A percentile compares a stretch with the other conserved stretches of the same genome.
Conservation (phyloP, 2,888 invertebrate species). For the Diloba caeruleocephala region DNA sequence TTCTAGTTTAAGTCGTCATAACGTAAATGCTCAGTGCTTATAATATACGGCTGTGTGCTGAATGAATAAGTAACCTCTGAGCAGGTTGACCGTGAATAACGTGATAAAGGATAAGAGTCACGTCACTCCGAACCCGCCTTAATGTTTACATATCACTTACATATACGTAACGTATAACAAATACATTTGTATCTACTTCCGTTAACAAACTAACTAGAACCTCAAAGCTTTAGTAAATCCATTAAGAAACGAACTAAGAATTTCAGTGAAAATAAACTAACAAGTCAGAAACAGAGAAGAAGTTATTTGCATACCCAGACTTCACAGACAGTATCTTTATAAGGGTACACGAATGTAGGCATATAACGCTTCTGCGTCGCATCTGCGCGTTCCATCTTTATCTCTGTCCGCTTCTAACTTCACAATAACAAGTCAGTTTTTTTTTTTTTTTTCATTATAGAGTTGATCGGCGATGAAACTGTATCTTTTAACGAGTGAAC, state of each 20-base stretch:
- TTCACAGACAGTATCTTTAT: neutral
- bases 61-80: neutral
- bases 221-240: neutral
- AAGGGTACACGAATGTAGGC: neutral
- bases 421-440: constrained; percentile 26
- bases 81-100: neutral
- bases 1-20: neutral
- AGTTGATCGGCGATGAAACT: constrained; percentile 22
- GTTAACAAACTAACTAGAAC: neutral
- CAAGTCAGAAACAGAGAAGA: no score
- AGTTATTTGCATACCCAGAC: no score
- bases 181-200: neutral
- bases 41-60: neutral
- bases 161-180: neutral
- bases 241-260: no score
- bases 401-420: constrained; percentile 2
- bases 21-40: neutral
- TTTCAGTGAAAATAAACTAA: no score
- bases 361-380: neutral
- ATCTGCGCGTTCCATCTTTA: neutral
- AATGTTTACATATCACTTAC: constrained; percentile 1
- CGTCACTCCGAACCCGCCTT: constrained; percentile 2
- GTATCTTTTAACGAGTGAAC: constrained; percentile 24
- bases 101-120: neutral
- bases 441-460: constrained; percentile 8